phyloP scores from a whole-genome alignment of 1,140 invertebrate genomes.

The Hypsibius dujardini region DNA sequence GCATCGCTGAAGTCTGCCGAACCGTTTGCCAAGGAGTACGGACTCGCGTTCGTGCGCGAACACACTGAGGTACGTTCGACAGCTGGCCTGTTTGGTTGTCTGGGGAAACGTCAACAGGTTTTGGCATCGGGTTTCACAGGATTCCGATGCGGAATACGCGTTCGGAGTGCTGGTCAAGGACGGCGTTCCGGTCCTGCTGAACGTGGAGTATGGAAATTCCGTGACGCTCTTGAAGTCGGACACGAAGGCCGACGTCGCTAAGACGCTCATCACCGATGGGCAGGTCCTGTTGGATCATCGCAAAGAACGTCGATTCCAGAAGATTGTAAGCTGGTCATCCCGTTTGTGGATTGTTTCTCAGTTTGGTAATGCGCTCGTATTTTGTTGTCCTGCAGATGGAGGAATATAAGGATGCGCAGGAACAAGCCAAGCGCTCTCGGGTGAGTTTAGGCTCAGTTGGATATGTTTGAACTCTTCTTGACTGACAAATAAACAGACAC shows the following conservation, averaged over 20 bases:
- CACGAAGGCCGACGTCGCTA: constrained; percentile 58
- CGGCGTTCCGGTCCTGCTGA: constrained; percentile 34
- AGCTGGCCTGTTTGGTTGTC: background rate
- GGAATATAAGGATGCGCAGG: constrained; percentile 65
- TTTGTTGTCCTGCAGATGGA: constrained; percentile 39
- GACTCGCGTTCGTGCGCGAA: constrained; percentile 52
- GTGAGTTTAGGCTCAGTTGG: constrained; percentile 26
- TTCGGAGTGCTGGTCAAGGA: constrained; percentile 32
- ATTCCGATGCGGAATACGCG: constrained; percentile 49
- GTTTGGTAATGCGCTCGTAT: constrained; percentile 16
- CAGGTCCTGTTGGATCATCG: constrained; percentile 58
- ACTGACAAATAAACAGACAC: too few relatives aligned
- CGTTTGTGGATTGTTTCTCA: background rate
- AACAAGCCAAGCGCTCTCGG: constrained; percentile 58
- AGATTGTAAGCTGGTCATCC: constrained; percentile 42
- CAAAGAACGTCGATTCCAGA: constrained; percentile 57
- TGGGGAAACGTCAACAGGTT: background rate
- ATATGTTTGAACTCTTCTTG: too few relatives aligned
- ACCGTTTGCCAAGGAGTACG: constrained; percentile 66
- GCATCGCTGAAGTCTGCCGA: constrained; percentile 46
- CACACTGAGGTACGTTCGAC: constrained; percentile 31
- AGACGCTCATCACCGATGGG: constrained; percentile 65
- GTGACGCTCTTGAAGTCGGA: constrained; percentile 48
- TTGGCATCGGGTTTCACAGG: constrained; percentile 31
- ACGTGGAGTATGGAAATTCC: constrained; percentile 43